Evolutionary conservation across 2,113 vertebrate genomes (phyloP).

Genomic region (Cinclus mexicanus): DNA sequence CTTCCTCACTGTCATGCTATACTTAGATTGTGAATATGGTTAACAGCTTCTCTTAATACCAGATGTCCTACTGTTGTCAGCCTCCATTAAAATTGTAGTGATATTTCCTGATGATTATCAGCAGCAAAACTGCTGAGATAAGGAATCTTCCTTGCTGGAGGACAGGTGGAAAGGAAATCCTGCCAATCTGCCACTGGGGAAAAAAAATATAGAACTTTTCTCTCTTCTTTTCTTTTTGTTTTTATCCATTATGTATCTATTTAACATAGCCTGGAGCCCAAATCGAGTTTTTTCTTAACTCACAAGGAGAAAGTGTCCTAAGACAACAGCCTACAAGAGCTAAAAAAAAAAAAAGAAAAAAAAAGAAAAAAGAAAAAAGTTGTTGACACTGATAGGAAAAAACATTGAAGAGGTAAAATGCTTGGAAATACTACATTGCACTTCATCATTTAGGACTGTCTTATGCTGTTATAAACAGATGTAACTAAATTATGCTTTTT

Average conservation of each 20-base stretch:
- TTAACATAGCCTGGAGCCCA: background rate
- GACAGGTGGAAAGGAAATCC: conserved; percentile 43
- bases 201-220: background rate
- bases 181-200: background rate
- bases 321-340: background rate
- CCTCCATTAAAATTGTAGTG: background rate
- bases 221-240: too few relatives aligned
- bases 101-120: conserved; percentile 36
- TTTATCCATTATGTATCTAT: background rate
- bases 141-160: conserved; percentile 17
- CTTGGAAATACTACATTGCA: background rate
- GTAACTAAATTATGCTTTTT: background rate
- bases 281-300: background rate
- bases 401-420: background rate
- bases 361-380: background rate
- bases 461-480: background rate
- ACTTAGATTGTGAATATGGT: conserved; percentile 33
- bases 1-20: conserved; percentile 4
- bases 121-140: conserved; percentile 35
- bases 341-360: too few relatives aligned
- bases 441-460: background rate
- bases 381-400: background rate
- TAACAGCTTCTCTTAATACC: conserved; percentile 48
- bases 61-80: conserved; percentile 46
- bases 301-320: background rate